Evolutionary conservation across 2,113 vertebrate species (phyloP), one percentile per base, ranked within the genome.

Genomic region (Fukomys damarensis): DNA sequence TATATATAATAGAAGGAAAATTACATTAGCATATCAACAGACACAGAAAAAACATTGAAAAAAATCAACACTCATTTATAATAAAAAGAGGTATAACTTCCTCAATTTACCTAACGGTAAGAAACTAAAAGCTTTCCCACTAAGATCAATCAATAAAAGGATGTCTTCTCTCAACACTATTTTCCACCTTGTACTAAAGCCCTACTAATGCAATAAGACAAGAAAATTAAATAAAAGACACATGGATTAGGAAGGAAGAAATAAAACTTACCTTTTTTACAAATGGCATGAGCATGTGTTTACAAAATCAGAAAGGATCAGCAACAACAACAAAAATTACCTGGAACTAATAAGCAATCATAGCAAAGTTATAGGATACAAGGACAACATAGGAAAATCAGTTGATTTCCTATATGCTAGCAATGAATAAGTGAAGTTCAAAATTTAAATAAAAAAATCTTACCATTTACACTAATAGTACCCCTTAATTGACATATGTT

Each of bases 271-370:
- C 5, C 22, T 28, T 52, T 12, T 83, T 84, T 68, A 35, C 79
- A 81, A 24, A 66, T 74, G 82, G 81, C 41, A 61, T 89, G 16
- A 88, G 17, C n/a, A 43, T 66, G 10, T 72, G 68, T 3, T 1
- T 41, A 85, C 16, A 84, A 81, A 87, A 91, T 83, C 28, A 80
- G 76, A 86, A 94, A 68, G 16, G 80, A 30, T 24, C 70, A 70
- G 68, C n/a, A 70, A 81, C 41, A 82, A 52, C n/a, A 83, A 65
- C 19, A 74, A 24, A 89, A 54, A n/a, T 9, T 5, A 59, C 52
- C 52, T 77, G 19, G 38, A 84, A 70, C 41, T 83, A 88, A 94
- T 81, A 97, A 61, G 70, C 38, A 74, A 43, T 74, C 38, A 74
- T 26, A 43, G 68, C 38, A 72, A 66, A 35, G n/a, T 41, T 72